Percentiles rank a stretch among this genome's conserved stretches.
These are phyloP conservation scores for Trisateles emortualis DNA, from an alignment of 2,888 invertebrate species.

Conservation along the genomic window DNA sequence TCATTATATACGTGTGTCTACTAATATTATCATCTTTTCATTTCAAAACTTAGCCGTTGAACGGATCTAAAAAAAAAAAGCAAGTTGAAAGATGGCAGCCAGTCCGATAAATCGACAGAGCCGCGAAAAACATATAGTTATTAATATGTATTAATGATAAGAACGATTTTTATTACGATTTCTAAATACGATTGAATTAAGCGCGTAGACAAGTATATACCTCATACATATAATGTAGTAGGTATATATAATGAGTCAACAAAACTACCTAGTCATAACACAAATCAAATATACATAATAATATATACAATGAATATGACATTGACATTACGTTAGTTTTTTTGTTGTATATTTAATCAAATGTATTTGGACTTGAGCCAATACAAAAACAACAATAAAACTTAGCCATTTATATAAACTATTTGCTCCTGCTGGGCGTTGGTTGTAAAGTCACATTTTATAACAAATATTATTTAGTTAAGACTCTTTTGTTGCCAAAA, in stretches of 20 bases:
- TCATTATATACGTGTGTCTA: too few species aligned
- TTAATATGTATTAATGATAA: too few species aligned
- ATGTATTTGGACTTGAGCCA: constrained; percentile 31
- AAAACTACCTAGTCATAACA: constrained; percentile 19
- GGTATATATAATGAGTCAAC: constrained; percentile 6
- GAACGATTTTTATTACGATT: too few species aligned
- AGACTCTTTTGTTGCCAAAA: background rate
- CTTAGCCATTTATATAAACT: constrained; percentile 18
- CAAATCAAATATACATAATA: constrained; percentile 5
- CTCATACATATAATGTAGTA: too few species aligned
- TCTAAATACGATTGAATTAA: too few species aligned
- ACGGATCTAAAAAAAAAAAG: too few species aligned
- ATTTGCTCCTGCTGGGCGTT: constrained; percentile 1
- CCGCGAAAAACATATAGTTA: too few species aligned
- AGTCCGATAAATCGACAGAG: too few species aligned
- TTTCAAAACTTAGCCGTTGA: too few species aligned
- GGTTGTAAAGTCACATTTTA: background rate
- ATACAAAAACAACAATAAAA: constrained; percentile 19
- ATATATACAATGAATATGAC: constrained; percentile 21
- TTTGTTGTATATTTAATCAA: constrained; percentile 22
- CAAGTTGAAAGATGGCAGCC: too few species aligned
- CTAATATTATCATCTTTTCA: too few species aligned
- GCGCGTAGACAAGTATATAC: too few species aligned
- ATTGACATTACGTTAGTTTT: constrained; percentile 24
- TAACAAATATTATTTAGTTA: background rate